Evolutionary conservation across 2,113 vertebrate species (phyloP).

Genomic region (Phylloscopus trochiloides): DNA sequence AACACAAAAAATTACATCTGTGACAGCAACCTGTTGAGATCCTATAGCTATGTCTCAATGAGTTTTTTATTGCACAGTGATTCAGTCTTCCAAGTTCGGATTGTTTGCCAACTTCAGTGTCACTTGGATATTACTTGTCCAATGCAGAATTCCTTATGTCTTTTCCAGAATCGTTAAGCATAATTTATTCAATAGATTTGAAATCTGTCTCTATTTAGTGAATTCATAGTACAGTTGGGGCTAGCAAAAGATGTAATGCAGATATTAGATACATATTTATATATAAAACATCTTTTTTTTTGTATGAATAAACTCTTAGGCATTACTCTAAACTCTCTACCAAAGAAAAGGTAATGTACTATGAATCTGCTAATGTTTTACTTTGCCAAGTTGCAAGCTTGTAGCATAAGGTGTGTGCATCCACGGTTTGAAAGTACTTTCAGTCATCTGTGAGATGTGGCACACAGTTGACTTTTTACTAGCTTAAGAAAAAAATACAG

Average conservation of each 20-base stretch:
- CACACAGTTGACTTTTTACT: background rate
- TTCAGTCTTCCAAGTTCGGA: background rate
- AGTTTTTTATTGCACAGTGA: background rate
- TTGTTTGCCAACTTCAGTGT: background rate
- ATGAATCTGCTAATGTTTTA: background rate
- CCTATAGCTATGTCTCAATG: fast-evolving
- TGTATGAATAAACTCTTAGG: background rate
- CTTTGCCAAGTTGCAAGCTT: background rate
- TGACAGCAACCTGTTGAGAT: background rate
- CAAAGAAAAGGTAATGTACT: background rate
- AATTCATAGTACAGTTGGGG: background rate
- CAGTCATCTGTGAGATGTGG: background rate
- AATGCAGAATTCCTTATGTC: background rate
- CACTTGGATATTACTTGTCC: background rate
- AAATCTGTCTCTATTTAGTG: background rate
- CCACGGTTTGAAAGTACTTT: background rate
- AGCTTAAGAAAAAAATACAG: background rate
- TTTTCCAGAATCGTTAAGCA: background rate
- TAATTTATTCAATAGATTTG: background rate
- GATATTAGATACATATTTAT: background rate
- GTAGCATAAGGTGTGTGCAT: background rate
- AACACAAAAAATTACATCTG: background rate
- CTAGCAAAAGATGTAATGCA: background rate
- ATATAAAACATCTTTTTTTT: background rate
- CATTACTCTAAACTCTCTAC: background rate